A percentile compares a stretch with the other conserved stretches of the same genome.
Conservation (phyloP, 2,888 invertebrate genomes). For the Bedellia somnulentella region DNA sequence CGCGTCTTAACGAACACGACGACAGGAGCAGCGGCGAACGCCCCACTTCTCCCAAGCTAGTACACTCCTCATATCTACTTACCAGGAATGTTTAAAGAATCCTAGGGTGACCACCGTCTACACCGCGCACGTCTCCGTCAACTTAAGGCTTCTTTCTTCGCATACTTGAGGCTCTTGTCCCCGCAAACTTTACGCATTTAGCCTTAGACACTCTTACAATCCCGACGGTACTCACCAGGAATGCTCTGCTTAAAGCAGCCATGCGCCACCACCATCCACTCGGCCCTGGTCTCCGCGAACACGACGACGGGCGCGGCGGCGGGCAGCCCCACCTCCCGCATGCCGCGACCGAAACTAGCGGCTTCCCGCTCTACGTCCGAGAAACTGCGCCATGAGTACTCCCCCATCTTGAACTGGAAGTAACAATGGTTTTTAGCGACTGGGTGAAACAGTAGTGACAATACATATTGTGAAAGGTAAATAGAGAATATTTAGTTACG, state of each 20-base stretch:
- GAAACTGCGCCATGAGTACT: conserved; percentile 89
- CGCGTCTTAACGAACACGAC: conserved; percentile 96
- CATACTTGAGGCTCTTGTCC: neutral
- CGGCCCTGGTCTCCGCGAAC: conserved; percentile 96
- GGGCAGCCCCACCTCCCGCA: conserved; percentile 75
- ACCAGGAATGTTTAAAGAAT: too few relatives aligned
- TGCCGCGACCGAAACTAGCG: conserved; percentile 78
- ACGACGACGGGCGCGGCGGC: conserved; percentile 81
- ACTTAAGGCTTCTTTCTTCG: too few relatives aligned
- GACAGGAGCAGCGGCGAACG: conserved; percentile 69
- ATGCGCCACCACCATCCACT: conserved; percentile 97
- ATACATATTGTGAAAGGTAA: too few relatives aligned
- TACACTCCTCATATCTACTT: too few relatives aligned
- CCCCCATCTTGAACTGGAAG: conserved; percentile 85
- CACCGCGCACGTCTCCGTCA: too few relatives aligned
- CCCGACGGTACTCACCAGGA: conserved; percentile 64
- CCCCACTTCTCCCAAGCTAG: too few relatives aligned
- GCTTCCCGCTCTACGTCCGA: conserved; percentile 77
- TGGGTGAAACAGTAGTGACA: too few relatives aligned
- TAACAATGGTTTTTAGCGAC: too few relatives aligned
- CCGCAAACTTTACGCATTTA: neutral
- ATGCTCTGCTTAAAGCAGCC: conserved; percentile 94
- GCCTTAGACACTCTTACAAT: neutral
- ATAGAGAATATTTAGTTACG: too few relatives aligned
- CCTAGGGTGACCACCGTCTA: too few relatives aligned